These are phyloP conservation scores for Ectemnius cavifrons DNA, from an alignment of 2,888 invertebrate species.

Conservation along the genomic window DNA sequence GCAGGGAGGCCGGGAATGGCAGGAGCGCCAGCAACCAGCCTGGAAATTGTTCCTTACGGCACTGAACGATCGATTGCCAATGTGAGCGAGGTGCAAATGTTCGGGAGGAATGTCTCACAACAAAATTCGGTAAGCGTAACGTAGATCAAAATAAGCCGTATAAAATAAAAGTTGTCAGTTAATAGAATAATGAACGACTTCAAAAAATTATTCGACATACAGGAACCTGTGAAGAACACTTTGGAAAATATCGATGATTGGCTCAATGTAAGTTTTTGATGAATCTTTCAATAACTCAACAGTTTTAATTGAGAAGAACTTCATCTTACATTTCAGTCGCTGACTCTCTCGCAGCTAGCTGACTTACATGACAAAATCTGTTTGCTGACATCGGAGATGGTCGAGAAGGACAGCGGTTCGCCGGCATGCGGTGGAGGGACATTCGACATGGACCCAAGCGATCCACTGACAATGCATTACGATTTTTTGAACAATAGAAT, in stretches of 20 bases:
- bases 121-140: too few species aligned
- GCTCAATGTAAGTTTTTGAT: too few species aligned
- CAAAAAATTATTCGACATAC: neutral
- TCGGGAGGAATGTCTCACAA: conserved; percentile 54
- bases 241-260: too few species aligned
- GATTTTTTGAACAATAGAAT: conserved; percentile 67
- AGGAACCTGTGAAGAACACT: too few species aligned
- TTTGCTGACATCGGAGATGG: conserved; percentile 63
- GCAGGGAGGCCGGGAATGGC: conserved; percentile 59
- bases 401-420: conserved; percentile 51
- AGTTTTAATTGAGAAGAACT: too few species aligned
- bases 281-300: neutral
- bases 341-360: conserved; percentile 69
- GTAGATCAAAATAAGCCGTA: neutral
- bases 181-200: neutral
- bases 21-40: conserved; percentile 46
- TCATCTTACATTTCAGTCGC: conserved; percentile 54
- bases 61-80: conserved; percentile 23
- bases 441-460: conserved; percentile 1
- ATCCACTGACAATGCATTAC: conserved; percentile 50
- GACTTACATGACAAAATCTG: conserved; percentile 72
- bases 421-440: conserved; percentile 17
- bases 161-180: too few species aligned
- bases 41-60: neutral
- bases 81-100: conserved; percentile 54